Conservation (phyloP, 1,140 invertebrate genomes). For the Ceratosolen solmsi region DNA sequence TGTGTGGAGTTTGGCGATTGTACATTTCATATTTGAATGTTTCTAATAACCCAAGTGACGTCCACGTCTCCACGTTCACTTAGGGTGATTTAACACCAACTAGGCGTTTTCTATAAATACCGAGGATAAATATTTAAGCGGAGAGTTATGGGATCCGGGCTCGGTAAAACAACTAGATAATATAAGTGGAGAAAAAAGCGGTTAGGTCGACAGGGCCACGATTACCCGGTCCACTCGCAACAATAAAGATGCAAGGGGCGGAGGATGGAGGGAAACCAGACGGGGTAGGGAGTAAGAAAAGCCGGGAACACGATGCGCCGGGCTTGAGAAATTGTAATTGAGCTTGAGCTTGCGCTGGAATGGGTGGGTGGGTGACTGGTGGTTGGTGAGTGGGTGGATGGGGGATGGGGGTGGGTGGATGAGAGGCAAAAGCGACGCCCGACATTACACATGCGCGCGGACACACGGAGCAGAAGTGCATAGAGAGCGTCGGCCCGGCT, state of each 20-base stretch:
- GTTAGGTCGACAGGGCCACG: neutral
- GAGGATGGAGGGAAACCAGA: neutral
- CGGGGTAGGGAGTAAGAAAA: slow-evolving; percentile 14
- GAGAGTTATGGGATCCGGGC: neutral
- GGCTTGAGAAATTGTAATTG: slow-evolving; percentile 31
- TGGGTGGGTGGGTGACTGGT: slow-evolving; percentile 13
- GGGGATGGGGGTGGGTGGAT: neutral
- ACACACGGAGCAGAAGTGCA: slow-evolving; percentile 21
- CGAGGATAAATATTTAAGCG: neutral
- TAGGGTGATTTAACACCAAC: neutral
- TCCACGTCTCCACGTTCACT: neutral
- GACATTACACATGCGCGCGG: slow-evolving; percentile 41
- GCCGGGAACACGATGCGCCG: neutral
- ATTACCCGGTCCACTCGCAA: slow-evolving; percentile 4
- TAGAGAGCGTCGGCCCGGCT: slow-evolving; percentile 43
- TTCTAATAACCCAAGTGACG: neutral
- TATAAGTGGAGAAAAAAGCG: neutral
- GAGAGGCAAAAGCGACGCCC: neutral
- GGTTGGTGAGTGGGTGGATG: neutral
- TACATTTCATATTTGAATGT: neutral
- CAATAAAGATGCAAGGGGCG: neutral
- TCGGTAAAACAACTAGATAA: neutral
- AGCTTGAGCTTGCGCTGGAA: neutral
- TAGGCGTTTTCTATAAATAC: neutral
- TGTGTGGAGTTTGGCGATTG: neutral